These are phyloP conservation scores for Paraplagusia blochii DNA, from an alignment of 2,113 vertebrate genomes.

Conservation along the genomic window DNA sequence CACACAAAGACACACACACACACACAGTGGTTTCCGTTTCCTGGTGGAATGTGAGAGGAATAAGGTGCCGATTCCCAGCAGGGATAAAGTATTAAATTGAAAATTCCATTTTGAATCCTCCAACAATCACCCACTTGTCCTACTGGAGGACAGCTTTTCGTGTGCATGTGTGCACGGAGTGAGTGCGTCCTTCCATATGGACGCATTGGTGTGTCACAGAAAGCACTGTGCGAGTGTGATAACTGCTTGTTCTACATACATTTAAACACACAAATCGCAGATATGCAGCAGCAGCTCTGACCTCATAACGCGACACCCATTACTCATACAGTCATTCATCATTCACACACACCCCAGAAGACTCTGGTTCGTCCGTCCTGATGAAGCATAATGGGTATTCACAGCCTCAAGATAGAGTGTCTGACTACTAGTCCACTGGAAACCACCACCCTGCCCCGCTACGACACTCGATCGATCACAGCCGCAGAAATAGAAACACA, in stretches of 20 bases:
- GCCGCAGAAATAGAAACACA: constrained; percentile 23
- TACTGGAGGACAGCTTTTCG: neutral
- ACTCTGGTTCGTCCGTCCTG: constrained; percentile 53
- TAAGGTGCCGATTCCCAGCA: constrained; percentile 57
- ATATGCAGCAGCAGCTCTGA: constrained; percentile 48
- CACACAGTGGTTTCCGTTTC: constrained; percentile 38
- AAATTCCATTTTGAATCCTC: constrained; percentile 57
- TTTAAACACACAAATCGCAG: constrained; percentile 37
- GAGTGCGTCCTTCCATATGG: constrained; percentile 5
- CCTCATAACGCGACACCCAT: constrained; percentile 48
- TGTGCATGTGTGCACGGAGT: constrained; percentile 6
- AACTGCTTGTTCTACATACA: constrained; percentile 47
- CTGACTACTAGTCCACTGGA: constrained; percentile 54
- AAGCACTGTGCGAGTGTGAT: constrained; percentile 52
- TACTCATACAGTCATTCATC: constrained; percentile 51
- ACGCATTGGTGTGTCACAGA: constrained; percentile 26
- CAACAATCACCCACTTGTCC: constrained; percentile 63
- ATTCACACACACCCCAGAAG: constrained; percentile 48
- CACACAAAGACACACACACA: constrained; percentile 16
- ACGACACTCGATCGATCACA: neutral
- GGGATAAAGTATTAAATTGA: constrained; percentile 58
- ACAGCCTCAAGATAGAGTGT: constrained; percentile 62
- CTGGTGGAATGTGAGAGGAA: constrained; percentile 53
- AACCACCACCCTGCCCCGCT: constrained; percentile 41
- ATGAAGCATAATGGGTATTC: constrained; percentile 60